These are phyloP conservation scores for Drosophila aff. DNA, from an alignment of 1,140 invertebrate genomes.

Conservation along the genomic window DNA sequence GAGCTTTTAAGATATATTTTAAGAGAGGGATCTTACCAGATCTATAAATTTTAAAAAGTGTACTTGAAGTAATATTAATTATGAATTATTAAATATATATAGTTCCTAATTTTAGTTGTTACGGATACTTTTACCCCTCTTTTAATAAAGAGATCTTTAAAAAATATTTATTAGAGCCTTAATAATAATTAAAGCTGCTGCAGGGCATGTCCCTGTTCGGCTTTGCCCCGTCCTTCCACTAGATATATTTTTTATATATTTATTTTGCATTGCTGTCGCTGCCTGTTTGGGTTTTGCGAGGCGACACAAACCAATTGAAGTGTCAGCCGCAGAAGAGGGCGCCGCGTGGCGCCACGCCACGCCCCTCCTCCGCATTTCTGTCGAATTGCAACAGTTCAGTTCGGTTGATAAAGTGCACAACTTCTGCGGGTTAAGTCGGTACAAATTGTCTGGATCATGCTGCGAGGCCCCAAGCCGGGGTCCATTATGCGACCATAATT, in stretches of 20 bases:
- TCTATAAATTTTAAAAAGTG: not conserved
- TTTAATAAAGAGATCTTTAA: too few species aligned
- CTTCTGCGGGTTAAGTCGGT: slow-evolving; percentile 47
- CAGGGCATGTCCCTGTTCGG: not conserved
- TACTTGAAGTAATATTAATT: too few species aligned
- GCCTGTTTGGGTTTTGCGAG: slow-evolving; percentile 33
- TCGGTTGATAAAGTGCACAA: slow-evolving; percentile 72
- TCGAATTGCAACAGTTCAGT: slow-evolving; percentile 65
- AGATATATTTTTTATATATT: slow-evolving; percentile 14
- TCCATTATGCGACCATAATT: slow-evolving; percentile 75
- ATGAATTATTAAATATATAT: too few species aligned
- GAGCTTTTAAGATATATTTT: not conserved
- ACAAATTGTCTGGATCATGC: slow-evolving; percentile 52
- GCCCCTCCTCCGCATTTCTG: not conserved
- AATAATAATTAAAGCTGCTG: not conserved
- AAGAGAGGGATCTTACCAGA: not conserved
- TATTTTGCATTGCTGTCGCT: slow-evolving; percentile 28
- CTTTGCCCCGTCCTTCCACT: not conserved
- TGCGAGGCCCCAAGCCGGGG: slow-evolving; percentile 9
- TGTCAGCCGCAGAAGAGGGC: slow-evolving; percentile 69
- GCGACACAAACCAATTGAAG: slow-evolving; percentile 79
- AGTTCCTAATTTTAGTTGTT: not conserved
- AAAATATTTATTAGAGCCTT: too few species aligned
- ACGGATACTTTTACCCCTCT: not conserved
- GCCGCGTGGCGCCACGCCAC: slow-evolving; percentile 77